A percentile compares a stretch with the other conserved stretches of the same genome.
phyloP scores from a whole-genome alignment of 2,113 vertebrate species.

The Bettongia penicillata region DNA sequence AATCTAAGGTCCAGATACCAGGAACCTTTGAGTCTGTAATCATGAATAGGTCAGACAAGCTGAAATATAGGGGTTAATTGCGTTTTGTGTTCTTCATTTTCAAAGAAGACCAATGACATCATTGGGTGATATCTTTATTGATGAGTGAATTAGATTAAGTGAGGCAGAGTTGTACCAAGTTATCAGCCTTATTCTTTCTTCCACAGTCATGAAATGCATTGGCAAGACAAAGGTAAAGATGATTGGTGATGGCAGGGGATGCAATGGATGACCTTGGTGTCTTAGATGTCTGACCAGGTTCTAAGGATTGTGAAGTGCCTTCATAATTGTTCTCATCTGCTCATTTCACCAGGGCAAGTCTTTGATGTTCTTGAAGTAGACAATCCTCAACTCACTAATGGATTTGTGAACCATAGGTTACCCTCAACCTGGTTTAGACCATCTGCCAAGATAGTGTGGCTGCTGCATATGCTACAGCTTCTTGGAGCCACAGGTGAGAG shows the following conservation, averaged over 20 bases:
- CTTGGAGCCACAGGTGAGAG: neutral
- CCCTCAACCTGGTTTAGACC: neutral
- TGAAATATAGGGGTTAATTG: neutral
- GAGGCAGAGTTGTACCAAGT: neutral
- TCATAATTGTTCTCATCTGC: neutral
- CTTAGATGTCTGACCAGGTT: neutral
- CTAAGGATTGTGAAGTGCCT: neutral
- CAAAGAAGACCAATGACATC: neutral
- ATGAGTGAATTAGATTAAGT: neutral
- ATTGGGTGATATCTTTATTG: neutral
- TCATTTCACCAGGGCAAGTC: neutral
- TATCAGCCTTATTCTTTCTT: neutral
- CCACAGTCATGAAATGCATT: neutral
- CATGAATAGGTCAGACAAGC: neutral
- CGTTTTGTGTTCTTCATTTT: neutral
- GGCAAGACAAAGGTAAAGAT: neutral
- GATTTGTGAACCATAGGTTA: neutral
- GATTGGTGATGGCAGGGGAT: neutral
- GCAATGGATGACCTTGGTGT: neutral
- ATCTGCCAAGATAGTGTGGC: neutral
- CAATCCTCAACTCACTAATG: neutral
- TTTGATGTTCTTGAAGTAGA: neutral
- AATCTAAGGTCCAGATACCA: neutral
- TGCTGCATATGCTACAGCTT: neutral
- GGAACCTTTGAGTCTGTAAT: neutral